Base-by-base conservation (phyloP, 2,888 invertebrate genomes). In the Drosophila picticornis region DNA sequence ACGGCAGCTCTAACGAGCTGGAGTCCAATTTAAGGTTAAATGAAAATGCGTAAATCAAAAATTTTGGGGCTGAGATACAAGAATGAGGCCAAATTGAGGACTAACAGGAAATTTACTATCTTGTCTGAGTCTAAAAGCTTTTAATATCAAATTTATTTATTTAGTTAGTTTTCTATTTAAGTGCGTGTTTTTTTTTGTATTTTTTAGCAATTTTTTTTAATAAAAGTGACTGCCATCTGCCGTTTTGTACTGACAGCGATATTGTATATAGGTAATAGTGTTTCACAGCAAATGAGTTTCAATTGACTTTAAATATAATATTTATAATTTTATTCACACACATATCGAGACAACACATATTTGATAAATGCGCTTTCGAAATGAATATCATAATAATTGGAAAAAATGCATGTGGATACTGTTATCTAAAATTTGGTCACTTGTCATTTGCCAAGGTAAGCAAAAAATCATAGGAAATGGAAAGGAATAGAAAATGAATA, bases 261-360 rank as follows among this genome's bases (percentile, higher is more conserved):
- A 59, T 46, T 58, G 38, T 53, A 70, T 46, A 64, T 46, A 81
- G 60, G 65, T 60, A 71, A 76, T 48, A 67, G 81, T 83, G 80
- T 76, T 58, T 70, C 61, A 80, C 83, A 83, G 76, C 71, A 81
- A 76, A 70, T 56, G 38, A 69, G 50, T 55, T 64, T 55, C 27
- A 38, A 40, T 65, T 78, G 60, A 62, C 58, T 50, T 61, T 61
- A 64, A 64, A 68, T 55, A 55, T 53, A 29, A 69, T 66, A 70
- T 63, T 74, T 67, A 61, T 72, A 64, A 34, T 32, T 78, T 74
- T 66, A 64, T 85, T 84, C 75, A 89, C 87, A 84, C 84, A 83
- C 80, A 81, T 75, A 89, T 83, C 64, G 70, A 77, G 72, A 76
- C 82, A 84, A 81, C 84, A 81, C 72, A 82, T 82, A 84, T 80